Evolutionary conservation across 1,140 invertebrate species (phyloP).

Genomic region (Kradibia gibbosae): DNA sequence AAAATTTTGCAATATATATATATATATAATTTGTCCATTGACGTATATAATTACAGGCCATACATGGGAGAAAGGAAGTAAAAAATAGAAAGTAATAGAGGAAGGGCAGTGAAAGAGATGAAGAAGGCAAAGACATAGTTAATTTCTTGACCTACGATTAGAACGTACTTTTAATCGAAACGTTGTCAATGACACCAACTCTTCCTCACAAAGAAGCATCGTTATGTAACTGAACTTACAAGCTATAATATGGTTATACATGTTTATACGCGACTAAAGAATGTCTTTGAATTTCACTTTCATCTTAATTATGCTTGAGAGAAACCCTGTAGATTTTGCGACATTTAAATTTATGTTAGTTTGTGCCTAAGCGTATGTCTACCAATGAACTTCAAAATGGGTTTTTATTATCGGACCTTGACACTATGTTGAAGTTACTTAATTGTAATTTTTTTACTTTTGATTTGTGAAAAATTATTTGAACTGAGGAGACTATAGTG

Average conservation of each 20-base stretch:
- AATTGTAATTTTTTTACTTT: no score
- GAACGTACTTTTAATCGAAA: background rate
- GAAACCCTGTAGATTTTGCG: background rate
- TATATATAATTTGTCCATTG: no score
- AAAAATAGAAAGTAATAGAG: background rate
- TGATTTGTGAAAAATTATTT: no score
- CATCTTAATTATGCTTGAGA: background rate
- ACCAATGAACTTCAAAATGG: no score
- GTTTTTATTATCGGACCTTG: no score
- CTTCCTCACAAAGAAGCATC: constrained; percentile 21
- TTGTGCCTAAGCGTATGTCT: no score
- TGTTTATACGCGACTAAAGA: background rate
- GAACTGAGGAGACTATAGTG: no score
- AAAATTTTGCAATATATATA: no score
- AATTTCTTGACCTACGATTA: background rate
- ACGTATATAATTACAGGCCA: no score
- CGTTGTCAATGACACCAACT: constrained; percentile 31
- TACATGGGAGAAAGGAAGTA: background rate
- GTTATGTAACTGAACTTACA: constrained; percentile 13
- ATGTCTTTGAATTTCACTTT: constrained; percentile 36
- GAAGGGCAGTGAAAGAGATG: background rate
- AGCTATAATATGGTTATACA: constrained; percentile 19
- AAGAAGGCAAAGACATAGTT: background rate
- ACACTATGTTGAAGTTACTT: no score
- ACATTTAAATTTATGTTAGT: background rate